Base-by-base conservation (phyloP, 2,797 vertebrate genomes). In the Anableps anableps region DNA sequence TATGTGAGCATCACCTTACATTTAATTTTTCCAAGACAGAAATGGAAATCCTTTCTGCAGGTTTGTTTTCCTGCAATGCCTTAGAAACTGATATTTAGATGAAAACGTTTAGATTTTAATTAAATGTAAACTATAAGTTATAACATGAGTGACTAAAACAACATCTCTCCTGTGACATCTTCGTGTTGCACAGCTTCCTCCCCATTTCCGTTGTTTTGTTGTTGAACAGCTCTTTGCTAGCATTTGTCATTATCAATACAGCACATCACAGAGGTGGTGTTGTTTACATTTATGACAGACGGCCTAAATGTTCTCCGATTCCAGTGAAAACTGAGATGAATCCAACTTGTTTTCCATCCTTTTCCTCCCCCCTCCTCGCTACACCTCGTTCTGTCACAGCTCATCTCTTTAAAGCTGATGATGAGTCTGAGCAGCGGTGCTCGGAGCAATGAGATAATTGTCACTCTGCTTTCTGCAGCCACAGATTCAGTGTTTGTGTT, bases 401-500 rank as follows among this genome's bases (percentile, higher is more conserved):
- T 82, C 34, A 68, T 85, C 72, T 82, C 76, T 81, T 80, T 84
- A 85, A 82, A 77, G 74, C 83, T 26, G 66, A 73, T 85, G 86
- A 86, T 87, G 86, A 90, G 80, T 66, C 48, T 47, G 45, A 88
- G 86, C 85, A 73, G 84, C 55, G 17, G 48, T 68, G 78, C 88
- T 92, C 38, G 47, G 77, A 91, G 88, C 90, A 21, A 9, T 64
- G 77, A 82, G 83, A 90, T 93, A 92, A 95, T 91, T 91, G 90
- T 90, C 89, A 83, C 74, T 81, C 64, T 43, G 83, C 73, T 80
- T 82, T 85, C 78, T 82, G 38, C 36, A 68, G 64, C 36, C 38
- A 41, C 80, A 60, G 51, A 80, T 74, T 81, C 78, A 51, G 58
- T 64, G 53, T 74, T 51, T 79, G 73, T 72, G 45, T 71, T 31